A percentile compares a stretch with the other conserved stretches of the same genome.
These are phyloP conservation scores for Manis pentadactyla DNA, from an alignment of 2,797 vertebrate species.

Conservation along the genomic window DNA sequence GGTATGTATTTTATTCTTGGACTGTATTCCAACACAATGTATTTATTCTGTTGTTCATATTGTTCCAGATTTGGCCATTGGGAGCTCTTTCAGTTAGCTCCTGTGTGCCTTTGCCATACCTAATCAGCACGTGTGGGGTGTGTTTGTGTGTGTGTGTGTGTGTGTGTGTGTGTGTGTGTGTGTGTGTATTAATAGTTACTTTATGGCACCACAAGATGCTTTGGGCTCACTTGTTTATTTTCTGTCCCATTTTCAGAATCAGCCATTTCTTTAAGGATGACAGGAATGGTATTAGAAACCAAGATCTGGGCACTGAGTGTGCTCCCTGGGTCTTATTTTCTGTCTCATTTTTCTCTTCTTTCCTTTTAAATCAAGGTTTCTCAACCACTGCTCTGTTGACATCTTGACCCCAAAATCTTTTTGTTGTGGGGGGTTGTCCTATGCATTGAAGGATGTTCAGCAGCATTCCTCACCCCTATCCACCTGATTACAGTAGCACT, in stretches of 20 bases:
- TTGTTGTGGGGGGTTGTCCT: background rate
- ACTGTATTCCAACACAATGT: background rate
- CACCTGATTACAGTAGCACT: constrained; percentile 2
- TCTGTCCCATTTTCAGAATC: background rate
- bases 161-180: background rate
- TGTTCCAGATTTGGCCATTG: background rate
- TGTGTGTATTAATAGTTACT: background rate
- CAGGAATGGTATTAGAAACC: background rate
- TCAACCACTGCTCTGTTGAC: background rate
- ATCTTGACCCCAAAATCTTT: background rate
- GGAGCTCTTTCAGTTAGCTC: background rate
- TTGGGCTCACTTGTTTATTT: background rate
- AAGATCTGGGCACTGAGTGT: background rate
- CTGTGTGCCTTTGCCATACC: background rate
- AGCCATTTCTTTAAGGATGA: background rate
- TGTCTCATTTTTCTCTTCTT: background rate
- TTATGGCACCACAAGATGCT: background rate
- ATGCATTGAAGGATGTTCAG: background rate
- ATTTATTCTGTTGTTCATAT: background rate
- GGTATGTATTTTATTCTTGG: background rate
- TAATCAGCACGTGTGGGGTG: background rate
- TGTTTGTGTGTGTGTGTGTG: background rate
- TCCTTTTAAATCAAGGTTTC: background rate
- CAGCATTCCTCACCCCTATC: background rate
- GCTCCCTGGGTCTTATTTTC: background rate